Evolutionary conservation across 2,888 invertebrate species (phyloP), one percentile per base, ranked within the genome.

Genomic region (Elaeidobius kamerunicus): DNA sequence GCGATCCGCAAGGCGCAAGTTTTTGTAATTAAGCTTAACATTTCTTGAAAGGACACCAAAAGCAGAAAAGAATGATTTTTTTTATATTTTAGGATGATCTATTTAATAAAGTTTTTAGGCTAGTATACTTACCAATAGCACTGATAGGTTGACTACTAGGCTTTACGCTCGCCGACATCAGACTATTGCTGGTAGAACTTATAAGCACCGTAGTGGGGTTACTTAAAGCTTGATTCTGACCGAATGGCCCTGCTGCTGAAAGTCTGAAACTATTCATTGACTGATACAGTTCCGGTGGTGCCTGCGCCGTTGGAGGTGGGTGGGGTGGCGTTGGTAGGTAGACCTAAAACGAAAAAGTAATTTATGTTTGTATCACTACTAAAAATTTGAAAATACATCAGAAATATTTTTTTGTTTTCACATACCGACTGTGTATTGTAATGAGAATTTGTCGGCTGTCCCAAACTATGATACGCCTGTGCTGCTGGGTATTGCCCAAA

Each of bases 91-190:
- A n/a, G n/a, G n/a, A n/a, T n/a, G n/a, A n/a, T n/a, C n/a, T n/a
- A n/a, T n/a, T n/a, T n/a, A n/a, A n/a, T n/a, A n/a, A n/a, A n/a
- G n/a, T n/a, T n/a, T n/a, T n/a, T n/a, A n/a, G n/a, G n/a, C n/a
- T 43, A 57, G 34, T 23, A 6, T 9, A 64, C 68, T 66, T 61
- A 72, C 91, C 90, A 62, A 91, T 91, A 52, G 91, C 89, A 59
- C 90, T 90, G 62, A 91, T 87, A 3, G 58, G 61, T 72, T 89
- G 89, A 56, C 84, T 82, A 28, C 87, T 83, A 6, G 88, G 86
- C 67, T 91, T 92, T 44, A 91, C 89, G 55, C 87, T 86, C 28
- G 90, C 86, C 3, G 91, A 90, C 91, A 92, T 92, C 62, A 92
- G 78, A 27, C 88, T 88, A 73, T 91, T 91, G 53, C 91, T 88